Evolutionary conservation across 2,113 vertebrate genomes (phyloP).

Genomic region (Chlamydotis undulata): DNA sequence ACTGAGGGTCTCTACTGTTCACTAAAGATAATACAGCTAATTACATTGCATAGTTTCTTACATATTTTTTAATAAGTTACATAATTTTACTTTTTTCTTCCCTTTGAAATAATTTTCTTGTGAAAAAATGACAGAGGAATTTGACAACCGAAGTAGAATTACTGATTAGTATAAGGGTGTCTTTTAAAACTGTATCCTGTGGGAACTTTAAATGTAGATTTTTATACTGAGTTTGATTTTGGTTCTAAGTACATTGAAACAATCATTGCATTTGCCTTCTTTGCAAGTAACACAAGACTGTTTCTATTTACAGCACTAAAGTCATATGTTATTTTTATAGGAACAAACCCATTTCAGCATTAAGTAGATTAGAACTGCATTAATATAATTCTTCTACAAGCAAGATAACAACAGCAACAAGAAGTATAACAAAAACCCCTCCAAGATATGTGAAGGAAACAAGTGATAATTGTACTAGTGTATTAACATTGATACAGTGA

Average conservation of each 20-base stretch:
- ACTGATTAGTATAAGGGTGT: neutral
- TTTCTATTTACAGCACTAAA: neutral
- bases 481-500: neutral
- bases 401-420: neutral
- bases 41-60: neutral
- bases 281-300: neutral
- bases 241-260: neutral
- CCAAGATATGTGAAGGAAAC: neutral
- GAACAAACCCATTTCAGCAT: neutral
- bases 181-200: neutral
- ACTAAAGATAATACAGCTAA: neutral
- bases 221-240: neutral
- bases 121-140: neutral
- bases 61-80: neutral
- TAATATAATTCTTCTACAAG: neutral
- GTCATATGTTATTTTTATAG: neutral
- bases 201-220: neutral
- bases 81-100: neutral
- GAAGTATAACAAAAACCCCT: neutral
- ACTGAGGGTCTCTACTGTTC: constrained; percentile 23
- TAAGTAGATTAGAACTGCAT: neutral
- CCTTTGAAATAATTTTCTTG: neutral
- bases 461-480: neutral
- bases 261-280: neutral
- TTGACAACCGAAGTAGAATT: neutral